These are phyloP conservation scores for Steatocranus sp. DNA, from an alignment of 2,797 vertebrate genomes.

Conservation along the genomic window DNA sequence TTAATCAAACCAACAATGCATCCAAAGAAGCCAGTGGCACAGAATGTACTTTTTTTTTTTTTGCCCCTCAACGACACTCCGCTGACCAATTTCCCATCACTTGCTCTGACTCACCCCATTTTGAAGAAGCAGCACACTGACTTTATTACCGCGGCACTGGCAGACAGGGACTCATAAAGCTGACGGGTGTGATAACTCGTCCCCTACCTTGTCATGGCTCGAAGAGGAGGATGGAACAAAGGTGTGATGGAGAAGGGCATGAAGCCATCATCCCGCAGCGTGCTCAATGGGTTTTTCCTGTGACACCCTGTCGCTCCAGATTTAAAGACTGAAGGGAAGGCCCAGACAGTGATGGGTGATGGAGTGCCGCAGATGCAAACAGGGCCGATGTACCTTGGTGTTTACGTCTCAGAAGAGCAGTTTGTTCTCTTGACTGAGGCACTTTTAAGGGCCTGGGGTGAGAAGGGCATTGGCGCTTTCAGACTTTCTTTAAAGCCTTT, in stretches of 20 bases:
- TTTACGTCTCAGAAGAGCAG: slow-evolving; percentile 23
- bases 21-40: slow-evolving; percentile 23
- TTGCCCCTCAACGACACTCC: slow-evolving; percentile 45
- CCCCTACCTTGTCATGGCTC: slow-evolving; percentile 58
- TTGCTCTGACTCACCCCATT: slow-evolving; percentile 60
- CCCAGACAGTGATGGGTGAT: slow-evolving; percentile 49
- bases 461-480: background rate
- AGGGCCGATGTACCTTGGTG: slow-evolving; percentile 7
- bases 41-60: slow-evolving; percentile 23
- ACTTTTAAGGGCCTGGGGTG: slow-evolving; percentile 1
- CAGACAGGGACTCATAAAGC: slow-evolving; percentile 71
- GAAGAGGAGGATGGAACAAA: slow-evolving; percentile 61
- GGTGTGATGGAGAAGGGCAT: slow-evolving; percentile 68
- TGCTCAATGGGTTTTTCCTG: slow-evolving; percentile 50
- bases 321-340: slow-evolving; percentile 45
- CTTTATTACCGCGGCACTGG: slow-evolving; percentile 64
- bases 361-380: slow-evolving; percentile 23
- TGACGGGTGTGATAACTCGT: slow-evolving; percentile 70
- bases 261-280: slow-evolving; percentile 48
- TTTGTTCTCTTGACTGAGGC: slow-evolving; percentile 27
- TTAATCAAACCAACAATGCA: slow-evolving; percentile 64
- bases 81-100: slow-evolving; percentile 69
- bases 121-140: slow-evolving; percentile 52
- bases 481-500: background rate
- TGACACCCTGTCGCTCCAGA: slow-evolving; percentile 57